phyloP scores from a whole-genome alignment of 2,888 invertebrate species.

The Pollenia griseotomentosa region DNA sequence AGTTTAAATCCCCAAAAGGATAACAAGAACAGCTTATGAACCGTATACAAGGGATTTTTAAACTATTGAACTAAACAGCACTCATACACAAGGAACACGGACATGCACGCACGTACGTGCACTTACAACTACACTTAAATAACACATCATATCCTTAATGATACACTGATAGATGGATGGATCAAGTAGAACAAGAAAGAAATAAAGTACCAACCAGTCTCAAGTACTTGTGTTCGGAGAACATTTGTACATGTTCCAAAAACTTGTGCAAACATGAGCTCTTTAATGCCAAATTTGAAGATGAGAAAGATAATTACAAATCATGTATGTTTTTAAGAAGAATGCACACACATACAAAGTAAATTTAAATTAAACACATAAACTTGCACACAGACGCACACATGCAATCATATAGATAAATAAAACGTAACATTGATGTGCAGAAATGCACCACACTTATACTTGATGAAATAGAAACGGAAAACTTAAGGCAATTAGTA shows the following conservation, averaged over 20 bases:
- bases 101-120: not conserved
- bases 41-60: constrained; percentile 26
- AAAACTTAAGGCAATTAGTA: constrained; percentile 33
- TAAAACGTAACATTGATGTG: not conserved
- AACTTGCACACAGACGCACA: not conserved
- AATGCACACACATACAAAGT: not conserved
- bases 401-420: not conserved
- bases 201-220: not conserved
- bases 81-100: not conserved
- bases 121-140: not conserved
- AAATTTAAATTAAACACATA: constrained; percentile 1
- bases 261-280: constrained; percentile 29
- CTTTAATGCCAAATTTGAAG: constrained; percentile 21
- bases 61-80: constrained; percentile 39
- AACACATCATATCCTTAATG: constrained; percentile 3
- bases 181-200: not conserved
- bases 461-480: not conserved
- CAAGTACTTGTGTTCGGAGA: not conserved
- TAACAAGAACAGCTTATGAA: constrained; percentile 41
- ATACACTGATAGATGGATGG: not conserved
- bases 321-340: constrained; percentile 7
- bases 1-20: constrained; percentile 55
- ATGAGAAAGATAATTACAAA: constrained; percentile 12
- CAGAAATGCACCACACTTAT: not conserved
- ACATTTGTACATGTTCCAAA: not conserved